phyloP scores from a whole-genome alignment of 2,113 vertebrate species.

The Tragelaphus buxtoni region DNA sequence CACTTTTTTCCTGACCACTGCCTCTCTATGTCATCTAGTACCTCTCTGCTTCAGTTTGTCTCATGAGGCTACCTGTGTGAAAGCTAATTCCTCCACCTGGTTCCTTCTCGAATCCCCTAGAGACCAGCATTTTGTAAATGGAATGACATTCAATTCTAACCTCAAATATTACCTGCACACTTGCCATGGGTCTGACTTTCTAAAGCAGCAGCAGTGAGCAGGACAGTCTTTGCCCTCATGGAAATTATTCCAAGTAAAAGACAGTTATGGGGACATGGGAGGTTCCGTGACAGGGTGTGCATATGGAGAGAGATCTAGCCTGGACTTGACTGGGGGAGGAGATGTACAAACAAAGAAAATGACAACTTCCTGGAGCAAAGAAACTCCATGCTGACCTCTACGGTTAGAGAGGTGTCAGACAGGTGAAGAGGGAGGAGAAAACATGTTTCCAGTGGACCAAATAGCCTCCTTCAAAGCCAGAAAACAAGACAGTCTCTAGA shows the following conservation, averaged over 20 bases:
- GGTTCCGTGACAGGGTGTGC: not conserved
- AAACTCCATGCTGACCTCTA: not conserved
- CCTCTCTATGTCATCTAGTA: not conserved
- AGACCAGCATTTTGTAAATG: not conserved
- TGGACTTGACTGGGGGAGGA: not conserved
- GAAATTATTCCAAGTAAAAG: not conserved
- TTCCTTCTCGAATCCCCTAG: not conserved
- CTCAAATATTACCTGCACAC: not conserved
- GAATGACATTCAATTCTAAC: not conserved
- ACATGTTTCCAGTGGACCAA: not conserved
- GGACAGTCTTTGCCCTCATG: not conserved
- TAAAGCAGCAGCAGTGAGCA: not conserved
- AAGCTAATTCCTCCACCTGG: not conserved
- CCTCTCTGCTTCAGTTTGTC: not conserved
- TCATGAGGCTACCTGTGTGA: not conserved
- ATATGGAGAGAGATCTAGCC: not conserved
- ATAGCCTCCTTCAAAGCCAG: not conserved
- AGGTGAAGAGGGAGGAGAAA: not conserved
- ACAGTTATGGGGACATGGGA: too few species aligned
- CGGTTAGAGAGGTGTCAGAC: not conserved
- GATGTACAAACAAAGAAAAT: not conserved
- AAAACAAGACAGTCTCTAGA: not conserved
- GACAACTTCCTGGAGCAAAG: not conserved
- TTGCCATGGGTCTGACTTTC: not conserved
- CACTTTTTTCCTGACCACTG: not conserved